Evolutionary conservation across 2,113 vertebrate genomes (phyloP).

Genomic region (Mus musculus): GRCm39 chr15:91950501-91951000

Average conservation of each 20-base stretch:
- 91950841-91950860: constrained; percentile 16
- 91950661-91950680: neutral
- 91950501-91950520: neutral
- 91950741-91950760: neutral
- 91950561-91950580: neutral
- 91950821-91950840: constrained; percentile 46
- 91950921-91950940: neutral
- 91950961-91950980: constrained; percentile 7
- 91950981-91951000: neutral
- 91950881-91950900: neutral
- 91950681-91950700: neutral
- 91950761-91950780: neutral
- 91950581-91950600: neutral
- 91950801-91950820: constrained; percentile 50
- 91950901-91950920: neutral
- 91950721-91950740: constrained; percentile 43
- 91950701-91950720: neutral
- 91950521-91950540: constrained; percentile 16
- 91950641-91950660: neutral
- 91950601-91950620: neutral
- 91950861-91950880: neutral
- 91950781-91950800: neutral
- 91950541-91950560: neutral
- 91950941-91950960: neutral
- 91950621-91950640: neutral